These are phyloP conservation scores for Heliopora coerulea DNA, from an alignment of 92 coral and sea anemone species.

Conservation along the genomic window DNA sequence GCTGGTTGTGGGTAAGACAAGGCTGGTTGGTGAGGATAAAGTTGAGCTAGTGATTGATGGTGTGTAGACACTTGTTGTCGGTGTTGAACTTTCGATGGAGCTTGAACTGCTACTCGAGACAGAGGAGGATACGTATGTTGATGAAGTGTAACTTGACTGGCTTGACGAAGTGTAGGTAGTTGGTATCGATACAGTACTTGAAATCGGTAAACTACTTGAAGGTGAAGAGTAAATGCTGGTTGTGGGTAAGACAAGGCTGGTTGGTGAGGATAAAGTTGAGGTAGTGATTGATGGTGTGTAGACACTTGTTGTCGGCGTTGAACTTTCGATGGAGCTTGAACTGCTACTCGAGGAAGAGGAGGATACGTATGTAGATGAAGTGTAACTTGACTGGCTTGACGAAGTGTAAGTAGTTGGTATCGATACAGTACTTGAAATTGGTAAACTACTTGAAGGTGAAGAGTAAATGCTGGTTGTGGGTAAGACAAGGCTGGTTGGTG, in stretches of 20 bases:
- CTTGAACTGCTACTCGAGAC: conserved; percentile 3
- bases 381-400: no score
- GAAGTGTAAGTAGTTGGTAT: no score
- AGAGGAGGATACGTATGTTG: not conserved
- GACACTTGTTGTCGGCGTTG: conserved; percentile 8
- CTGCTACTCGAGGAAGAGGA: no score
- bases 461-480: no score
- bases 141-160: not conserved
- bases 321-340: no score
- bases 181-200: conserved; percentile 25
- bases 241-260: conserved; percentile 14
- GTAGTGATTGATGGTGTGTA: not conserved
- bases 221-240: conserved; percentile 19
- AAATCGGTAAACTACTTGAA: conserved; percentile 16
- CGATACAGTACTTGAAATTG: no score
- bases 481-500: no score
- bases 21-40: conserved; percentile 15
- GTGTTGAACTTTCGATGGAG: not conserved
- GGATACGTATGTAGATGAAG: no score
- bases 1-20: conserved; percentile 41
- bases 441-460: no score
- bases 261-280: not conserved
- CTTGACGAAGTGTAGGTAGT: conserved; percentile 31
- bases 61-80: not conserved
- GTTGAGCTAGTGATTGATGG: conserved; percentile 12